These are phyloP conservation scores for Aviceda subcristata DNA, from an alignment of 2,113 vertebrate genomes.

Conservation along the genomic window DNA sequence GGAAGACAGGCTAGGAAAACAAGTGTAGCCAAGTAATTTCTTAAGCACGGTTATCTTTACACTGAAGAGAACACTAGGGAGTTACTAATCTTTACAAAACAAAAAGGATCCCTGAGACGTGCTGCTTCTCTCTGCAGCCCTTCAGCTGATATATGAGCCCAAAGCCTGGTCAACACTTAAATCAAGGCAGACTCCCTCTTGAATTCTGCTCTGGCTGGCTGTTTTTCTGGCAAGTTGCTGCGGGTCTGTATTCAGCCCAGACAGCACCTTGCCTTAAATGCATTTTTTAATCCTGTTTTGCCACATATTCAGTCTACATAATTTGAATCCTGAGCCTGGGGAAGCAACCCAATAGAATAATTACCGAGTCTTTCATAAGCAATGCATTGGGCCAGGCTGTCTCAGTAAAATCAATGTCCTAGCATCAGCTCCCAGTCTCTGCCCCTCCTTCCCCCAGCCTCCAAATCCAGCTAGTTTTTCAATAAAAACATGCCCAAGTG, in stretches of 20 bases:
- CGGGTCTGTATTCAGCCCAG: background rate
- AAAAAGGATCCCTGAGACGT: background rate
- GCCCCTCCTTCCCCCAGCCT: background rate
- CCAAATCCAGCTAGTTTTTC: background rate
- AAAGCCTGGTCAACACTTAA: slow-evolving; percentile 3
- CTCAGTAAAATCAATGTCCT: background rate
- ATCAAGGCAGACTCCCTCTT: slow-evolving; percentile 7
- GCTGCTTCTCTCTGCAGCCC: background rate
- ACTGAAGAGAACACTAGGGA: slow-evolving; percentile 4
- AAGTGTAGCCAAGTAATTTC: slow-evolving; percentile 51
- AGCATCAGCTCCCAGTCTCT: background rate
- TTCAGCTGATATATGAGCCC: slow-evolving; percentile 10
- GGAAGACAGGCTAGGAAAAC: slow-evolving; percentile 30
- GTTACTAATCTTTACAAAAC: slow-evolving; percentile 45
- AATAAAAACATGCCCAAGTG: background rate
- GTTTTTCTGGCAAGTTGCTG: background rate
- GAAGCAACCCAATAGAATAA: slow-evolving; percentile 30
- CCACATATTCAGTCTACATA: background rate
- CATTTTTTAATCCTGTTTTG: slow-evolving; percentile 27
- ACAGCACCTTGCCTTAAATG: slow-evolving; percentile 4
- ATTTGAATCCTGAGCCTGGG: slow-evolving; percentile 29
- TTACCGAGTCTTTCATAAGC: background rate
- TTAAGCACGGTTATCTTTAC: slow-evolving; percentile 6
- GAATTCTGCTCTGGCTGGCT: background rate
- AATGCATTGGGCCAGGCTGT: background rate